Evolutionary conservation across 1,140 invertebrate species (phyloP).

Genomic region (Leptinotarsa lineolata): DNA sequence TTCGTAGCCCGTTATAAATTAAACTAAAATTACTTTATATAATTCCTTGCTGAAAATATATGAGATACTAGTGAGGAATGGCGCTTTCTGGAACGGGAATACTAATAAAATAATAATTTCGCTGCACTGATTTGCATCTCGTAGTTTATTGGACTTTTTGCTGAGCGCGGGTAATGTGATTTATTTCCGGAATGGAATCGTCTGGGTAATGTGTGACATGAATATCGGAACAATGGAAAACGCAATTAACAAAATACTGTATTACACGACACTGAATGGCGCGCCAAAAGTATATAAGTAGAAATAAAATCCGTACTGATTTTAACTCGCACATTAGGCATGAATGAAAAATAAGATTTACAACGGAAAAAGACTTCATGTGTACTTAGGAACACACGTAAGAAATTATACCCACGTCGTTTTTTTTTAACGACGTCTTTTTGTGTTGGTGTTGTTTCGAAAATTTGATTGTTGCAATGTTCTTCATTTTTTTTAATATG

Average conservation of each 20-base stretch:
- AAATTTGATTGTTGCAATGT: too few species aligned
- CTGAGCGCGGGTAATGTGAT: conserved; percentile 36
- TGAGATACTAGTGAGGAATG: conserved; percentile 14
- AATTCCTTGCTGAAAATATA: conserved; percentile 29
- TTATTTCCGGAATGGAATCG: conserved; percentile 27
- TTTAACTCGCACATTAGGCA: too few species aligned
- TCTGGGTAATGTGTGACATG: conserved; percentile 16
- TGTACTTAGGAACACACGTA: too few species aligned
- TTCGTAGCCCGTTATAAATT: conserved; percentile 44
- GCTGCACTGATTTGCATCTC: conserved; percentile 36
- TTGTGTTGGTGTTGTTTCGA: too few species aligned
- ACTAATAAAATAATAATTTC: conserved; percentile 40
- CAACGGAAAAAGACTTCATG: too few species aligned
- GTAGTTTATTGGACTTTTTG: conserved; percentile 39
- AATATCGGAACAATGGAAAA: conserved; percentile 25
- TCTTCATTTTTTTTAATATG: too few species aligned
- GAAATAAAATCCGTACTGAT: too few species aligned
- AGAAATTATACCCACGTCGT: too few species aligned
- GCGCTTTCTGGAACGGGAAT: conserved; percentile 21
- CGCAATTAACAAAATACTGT: neutral
- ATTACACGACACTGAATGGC: too few species aligned
- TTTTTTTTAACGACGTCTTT: too few species aligned
- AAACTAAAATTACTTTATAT: conserved; percentile 49
- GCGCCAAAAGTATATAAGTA: too few species aligned
- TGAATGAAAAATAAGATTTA: too few species aligned